Evolutionary conservation across 2,113 vertebrate genomes (phyloP).

Genomic region (Nesogale talazaci): DNA sequence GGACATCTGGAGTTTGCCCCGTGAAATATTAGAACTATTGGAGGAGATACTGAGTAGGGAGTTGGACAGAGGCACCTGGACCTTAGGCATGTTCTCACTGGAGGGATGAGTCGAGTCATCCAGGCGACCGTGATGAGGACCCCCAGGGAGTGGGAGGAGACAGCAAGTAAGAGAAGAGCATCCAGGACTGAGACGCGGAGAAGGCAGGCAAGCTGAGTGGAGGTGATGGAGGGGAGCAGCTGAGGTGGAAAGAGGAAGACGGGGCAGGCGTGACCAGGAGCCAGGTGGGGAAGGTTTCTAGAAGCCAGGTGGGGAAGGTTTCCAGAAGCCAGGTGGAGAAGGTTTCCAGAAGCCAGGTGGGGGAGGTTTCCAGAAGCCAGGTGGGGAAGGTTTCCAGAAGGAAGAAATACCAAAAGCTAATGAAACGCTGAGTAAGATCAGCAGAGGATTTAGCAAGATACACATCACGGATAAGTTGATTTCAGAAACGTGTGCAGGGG

Average conservation of each 20-base stretch:
- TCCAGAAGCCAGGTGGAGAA: neutral
- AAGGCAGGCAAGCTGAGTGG: neutral
- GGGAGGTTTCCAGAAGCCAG: neutral
- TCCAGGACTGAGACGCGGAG: fast-evolving
- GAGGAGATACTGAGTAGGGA: no score
- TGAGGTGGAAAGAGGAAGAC: neutral
- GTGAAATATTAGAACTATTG: no score
- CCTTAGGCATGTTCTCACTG: no score
- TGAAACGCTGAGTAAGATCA: no score
- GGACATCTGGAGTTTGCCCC: no score
- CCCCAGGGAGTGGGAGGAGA: neutral
- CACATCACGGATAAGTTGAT: neutral
- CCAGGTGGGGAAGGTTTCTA: neutral
- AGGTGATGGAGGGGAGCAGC: neutral
- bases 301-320: fast-evolving
- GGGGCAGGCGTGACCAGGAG: neutral
- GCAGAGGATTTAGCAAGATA: neutral
- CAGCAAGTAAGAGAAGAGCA: neutral
- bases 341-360: fast-evolving
- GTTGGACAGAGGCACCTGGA: no score
- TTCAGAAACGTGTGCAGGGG: neutral
- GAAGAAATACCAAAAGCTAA: no score
- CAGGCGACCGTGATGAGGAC: no score
- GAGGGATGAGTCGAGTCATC: no score
- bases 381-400: neutral